phyloP scores from a whole-genome alignment of 2,888 invertebrate species.

The Mellilla xanthometata region DNA sequence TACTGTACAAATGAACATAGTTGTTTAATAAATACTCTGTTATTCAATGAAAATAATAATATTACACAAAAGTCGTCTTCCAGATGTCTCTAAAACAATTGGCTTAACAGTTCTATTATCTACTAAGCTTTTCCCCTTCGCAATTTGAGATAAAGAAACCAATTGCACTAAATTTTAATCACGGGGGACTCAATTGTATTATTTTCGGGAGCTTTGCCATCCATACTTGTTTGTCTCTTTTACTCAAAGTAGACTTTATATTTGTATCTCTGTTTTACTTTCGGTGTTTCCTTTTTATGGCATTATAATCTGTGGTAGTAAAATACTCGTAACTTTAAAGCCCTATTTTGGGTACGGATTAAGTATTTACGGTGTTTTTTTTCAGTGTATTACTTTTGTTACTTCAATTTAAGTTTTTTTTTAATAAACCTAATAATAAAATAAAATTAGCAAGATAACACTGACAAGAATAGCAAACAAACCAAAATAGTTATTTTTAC shows the following conservation, averaged over 20 bases:
- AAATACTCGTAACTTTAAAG: conserved; percentile 38
- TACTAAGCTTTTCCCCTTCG: conserved; percentile 17
- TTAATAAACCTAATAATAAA: too few species aligned
- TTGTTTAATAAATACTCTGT: too few species aligned
- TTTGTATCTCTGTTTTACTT: conserved; percentile 13
- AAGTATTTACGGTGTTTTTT: conserved; percentile 11
- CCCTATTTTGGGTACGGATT: conserved; percentile 39
- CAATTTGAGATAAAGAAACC: conserved; percentile 34
- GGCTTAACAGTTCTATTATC: conserved; percentile 5
- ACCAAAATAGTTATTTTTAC: too few species aligned
- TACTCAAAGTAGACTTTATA: conserved; percentile 1
- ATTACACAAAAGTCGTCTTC: too few species aligned
- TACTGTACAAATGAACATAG: too few species aligned
- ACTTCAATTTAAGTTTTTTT: too few species aligned
- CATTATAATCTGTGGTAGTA: conserved; percentile 33
- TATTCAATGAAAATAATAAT: too few species aligned
- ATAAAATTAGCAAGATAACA: too few species aligned
- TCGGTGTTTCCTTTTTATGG: conserved; percentile 20
- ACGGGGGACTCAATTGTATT: conserved; percentile 42
- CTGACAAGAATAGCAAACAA: too few species aligned
- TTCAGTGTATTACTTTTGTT: too few species aligned
- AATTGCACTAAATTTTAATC: conserved; percentile 42
- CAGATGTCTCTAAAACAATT: too few species aligned
- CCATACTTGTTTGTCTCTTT: conserved; percentile 11
- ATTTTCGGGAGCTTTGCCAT: conserved; percentile 22